Evolutionary conservation across 2,113 vertebrate species (phyloP), one percentile per base, ranked within the genome.

Genomic region (Pelmatolapia mariae): DNA sequence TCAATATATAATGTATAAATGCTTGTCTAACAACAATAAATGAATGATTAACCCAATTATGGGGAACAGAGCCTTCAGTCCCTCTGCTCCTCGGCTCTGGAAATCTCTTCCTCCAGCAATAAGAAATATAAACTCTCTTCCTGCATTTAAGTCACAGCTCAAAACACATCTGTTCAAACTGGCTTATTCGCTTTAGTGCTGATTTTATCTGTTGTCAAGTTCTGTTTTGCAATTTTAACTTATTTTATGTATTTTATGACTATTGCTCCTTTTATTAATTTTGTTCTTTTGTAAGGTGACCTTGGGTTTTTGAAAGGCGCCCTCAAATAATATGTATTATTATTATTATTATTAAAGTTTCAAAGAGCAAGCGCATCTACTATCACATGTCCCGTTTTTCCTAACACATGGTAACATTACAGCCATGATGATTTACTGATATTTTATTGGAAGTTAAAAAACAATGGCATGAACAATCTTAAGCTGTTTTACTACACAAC

Each of bases 291-390:
- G 52, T 22, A 54, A 54, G 52, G 52, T 22, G n/a, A 54, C 52
- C 19, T 11, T 13, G 3, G 54, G 22, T 26, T 56, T 56, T 26
- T 26, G 53, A 26, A 15, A 26, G 2, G 11, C 0, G 0, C 0
- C 22, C 54, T 57, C 24, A 57, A 57, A 57, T 57, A 57, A 5
- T 3, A 26, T 26, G 6, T 56, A 13, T 56, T 2, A 47, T 0
- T 50, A 50, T 1, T 13, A 13, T 0, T 8, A 18, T 1, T 50
- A 2, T 10, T n/a, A 24, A 66, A n/a, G 11, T 38, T 68, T 22
- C 11, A 68, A 7, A 68, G 4, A 22, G 33, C 33, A 68, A 13
- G 10, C 10, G 22, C 10, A 66, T 38, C 61, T 38, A 66, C 61
- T 38, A 38, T 38, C 61, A 38, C 33, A 66, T 36, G 18, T n/a